Evolutionary conservation across 1,140 invertebrate genomes (phyloP).

Genomic region (Sycophila sp.): DNA sequence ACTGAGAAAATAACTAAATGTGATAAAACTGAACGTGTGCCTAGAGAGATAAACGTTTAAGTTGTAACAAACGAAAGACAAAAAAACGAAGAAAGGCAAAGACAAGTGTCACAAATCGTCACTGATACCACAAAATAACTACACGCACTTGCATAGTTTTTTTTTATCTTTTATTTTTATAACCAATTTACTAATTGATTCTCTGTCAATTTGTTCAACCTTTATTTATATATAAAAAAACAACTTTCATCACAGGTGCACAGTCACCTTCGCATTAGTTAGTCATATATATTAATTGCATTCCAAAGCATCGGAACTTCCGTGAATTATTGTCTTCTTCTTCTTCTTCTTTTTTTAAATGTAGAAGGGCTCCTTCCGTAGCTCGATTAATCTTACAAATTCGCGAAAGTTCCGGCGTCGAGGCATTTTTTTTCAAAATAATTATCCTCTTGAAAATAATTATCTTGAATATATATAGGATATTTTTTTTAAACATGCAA

Average conservation of each 20-base stretch:
- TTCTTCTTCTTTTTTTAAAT: too few relatives aligned
- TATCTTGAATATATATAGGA: too few relatives aligned
- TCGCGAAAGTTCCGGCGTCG: neutral
- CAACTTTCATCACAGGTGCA: slow-evolving; percentile 55
- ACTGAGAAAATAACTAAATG: neutral
- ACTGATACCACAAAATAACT: slow-evolving; percentile 53
- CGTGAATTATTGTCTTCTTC: slow-evolving; percentile 29
- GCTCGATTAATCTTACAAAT: neutral
- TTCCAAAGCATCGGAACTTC: slow-evolving; percentile 44
- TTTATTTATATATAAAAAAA: slow-evolving; percentile 53
- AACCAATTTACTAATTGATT: slow-evolving; percentile 30
- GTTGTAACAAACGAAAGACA: neutral
- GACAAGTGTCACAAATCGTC: slow-evolving; percentile 33
- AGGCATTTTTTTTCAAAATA: slow-evolving; percentile 18
- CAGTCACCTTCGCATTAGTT: slow-evolving; percentile 49
- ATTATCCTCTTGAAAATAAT: neutral
- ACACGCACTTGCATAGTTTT: neutral
- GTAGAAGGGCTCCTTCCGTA: neutral
- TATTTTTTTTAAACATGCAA: slow-evolving; percentile 6
- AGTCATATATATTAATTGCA: slow-evolving; percentile 46
- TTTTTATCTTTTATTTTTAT: slow-evolving; percentile 10
- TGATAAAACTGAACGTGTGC: neutral
- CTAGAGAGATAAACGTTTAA: too few relatives aligned
- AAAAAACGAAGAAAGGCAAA: neutral
- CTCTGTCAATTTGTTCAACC: slow-evolving; percentile 51